Evolutionary conservation across 2,888 invertebrate genomes (phyloP), one percentile per base, ranked within the genome.

Genomic region (Exephanes ischioxanthus): DNA sequence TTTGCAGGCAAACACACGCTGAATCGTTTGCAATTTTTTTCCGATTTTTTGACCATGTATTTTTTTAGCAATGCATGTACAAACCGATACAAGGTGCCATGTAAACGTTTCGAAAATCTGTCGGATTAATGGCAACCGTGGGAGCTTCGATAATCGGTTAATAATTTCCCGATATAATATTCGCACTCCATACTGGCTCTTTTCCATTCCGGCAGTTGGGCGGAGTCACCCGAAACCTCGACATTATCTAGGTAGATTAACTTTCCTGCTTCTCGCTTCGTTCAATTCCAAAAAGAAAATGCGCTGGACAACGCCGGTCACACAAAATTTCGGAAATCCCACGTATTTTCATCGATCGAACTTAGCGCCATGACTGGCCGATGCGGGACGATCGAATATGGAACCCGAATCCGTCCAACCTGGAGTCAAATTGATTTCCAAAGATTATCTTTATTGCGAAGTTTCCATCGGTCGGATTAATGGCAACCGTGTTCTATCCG

Each of bases 181-280:
- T 67, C 55, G 58, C 41, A 6, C 6, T 66, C 33, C 19, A 26
- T 9, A 61, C 73, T 22, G 22, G 9, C 16, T 7, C 3, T 11
- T 61, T 75, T 30, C 19, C 48, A 33, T 33, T 37, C 48, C 26
- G 61, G 72, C 73, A 63, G 61, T 63, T 48, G 41, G 73, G 45
- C 22, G 61, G 48, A 73, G 61, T 58, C 41, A 48, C 48, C 22
- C 53, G 11, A 71, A 41, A 53, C 58, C 26, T 19, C 22, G 55
- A 37, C 33, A 37, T 11, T 48, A 26, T 45, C 19, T 70, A 70
- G 26, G 45, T 41, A 45, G 14, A 45, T 41, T 19, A 45, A 7
- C 67, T 41, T 19, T 41, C 30, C 22, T 33, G 30, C 30, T 5
- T 14, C n/a, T 26, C 37, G 26, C 19, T 45, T 73, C 53, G 7